A percentile compares a stretch with the other conserved stretches of the same genome.
Conservation (phyloP, 2,797 vertebrate species). For the Threskiornis aethiopicus region DNA sequence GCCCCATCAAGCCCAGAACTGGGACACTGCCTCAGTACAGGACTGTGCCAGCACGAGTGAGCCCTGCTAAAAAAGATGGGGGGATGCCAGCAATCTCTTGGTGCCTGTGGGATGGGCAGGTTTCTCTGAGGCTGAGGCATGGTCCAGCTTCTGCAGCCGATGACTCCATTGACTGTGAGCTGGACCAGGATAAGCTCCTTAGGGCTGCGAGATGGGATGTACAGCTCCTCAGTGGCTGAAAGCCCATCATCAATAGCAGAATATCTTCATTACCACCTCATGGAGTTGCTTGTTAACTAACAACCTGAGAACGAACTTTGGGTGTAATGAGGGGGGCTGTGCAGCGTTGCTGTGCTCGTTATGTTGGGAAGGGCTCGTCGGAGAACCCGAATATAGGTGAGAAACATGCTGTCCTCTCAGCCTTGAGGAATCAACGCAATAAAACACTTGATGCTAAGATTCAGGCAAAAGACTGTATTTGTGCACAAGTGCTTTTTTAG, state of each 20-base stretch:
- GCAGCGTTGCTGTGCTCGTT: fast-evolving
- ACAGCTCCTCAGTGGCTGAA: neutral
- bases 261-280: fast-evolving
- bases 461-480: neutral
- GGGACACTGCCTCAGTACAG: neutral
- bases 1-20: neutral
- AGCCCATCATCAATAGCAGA: neutral
- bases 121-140: neutral
- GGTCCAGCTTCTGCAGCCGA: neutral
- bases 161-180: fast-evolving
- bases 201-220: neutral
- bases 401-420: neutral
- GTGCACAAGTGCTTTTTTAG: neutral
- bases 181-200: neutral
- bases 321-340: fast-evolving
- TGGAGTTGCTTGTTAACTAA: neutral
- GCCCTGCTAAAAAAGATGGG: neutral
- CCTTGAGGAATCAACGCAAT: neutral
- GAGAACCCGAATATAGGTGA: fast-evolving
- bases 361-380: fast-evolving
- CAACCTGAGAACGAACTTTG: neutral
- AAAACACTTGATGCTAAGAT: neutral
- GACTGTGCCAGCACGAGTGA: neutral
- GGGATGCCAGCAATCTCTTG: neutral
- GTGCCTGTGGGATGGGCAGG: fast-evolving